Conservation (phyloP, 2,888 invertebrate genomes). For the Teinopalpus imperialis region DNA sequence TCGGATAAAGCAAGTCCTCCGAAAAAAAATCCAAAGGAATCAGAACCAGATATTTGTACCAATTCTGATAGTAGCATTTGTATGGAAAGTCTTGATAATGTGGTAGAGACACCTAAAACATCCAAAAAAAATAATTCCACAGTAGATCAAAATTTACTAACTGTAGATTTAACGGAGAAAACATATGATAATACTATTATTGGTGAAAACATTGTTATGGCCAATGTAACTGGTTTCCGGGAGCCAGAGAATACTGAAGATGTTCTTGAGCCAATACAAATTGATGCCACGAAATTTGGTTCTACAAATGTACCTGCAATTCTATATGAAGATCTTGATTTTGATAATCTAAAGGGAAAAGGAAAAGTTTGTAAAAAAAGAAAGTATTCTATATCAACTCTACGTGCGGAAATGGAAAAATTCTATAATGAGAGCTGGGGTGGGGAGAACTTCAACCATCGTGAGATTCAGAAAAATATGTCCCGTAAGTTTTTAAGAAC, state of each 20-base stretch:
- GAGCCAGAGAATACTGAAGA: conserved; percentile 35
- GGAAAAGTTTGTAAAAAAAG: conserved; percentile 54
- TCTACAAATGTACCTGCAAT: conserved; percentile 73
- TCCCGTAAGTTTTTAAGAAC: conserved; percentile 81
- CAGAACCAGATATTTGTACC: conserved; percentile 36
- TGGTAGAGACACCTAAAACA: conserved; percentile 28
- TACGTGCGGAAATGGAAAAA: conserved; percentile 80
- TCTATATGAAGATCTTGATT: conserved; percentile 67
- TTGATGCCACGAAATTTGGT: conserved; percentile 50
- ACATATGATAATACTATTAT: conserved; percentile 39
- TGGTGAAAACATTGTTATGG: conserved; percentile 64
- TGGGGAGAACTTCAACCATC: conserved; percentile 83
- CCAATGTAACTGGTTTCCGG: conserved; percentile 63
- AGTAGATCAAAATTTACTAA: conserved; percentile 33
- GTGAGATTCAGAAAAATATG: conserved; percentile 83
- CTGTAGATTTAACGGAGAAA: conserved; percentile 57
- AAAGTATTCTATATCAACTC: conserved; percentile 61
- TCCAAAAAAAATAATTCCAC: conserved; percentile 33
- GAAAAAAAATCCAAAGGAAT: conserved; percentile 26
- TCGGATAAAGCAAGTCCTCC: conserved; percentile 45
- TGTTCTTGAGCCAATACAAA: conserved; percentile 17
- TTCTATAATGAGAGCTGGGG: conserved; percentile 86
- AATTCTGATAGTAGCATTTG: conserved; percentile 41
- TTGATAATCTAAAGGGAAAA: conserved; percentile 70
- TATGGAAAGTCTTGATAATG: conserved; percentile 17